Conservation (phyloP, 2,113 vertebrate genomes). For the Patagioenas fasciata region DNA sequence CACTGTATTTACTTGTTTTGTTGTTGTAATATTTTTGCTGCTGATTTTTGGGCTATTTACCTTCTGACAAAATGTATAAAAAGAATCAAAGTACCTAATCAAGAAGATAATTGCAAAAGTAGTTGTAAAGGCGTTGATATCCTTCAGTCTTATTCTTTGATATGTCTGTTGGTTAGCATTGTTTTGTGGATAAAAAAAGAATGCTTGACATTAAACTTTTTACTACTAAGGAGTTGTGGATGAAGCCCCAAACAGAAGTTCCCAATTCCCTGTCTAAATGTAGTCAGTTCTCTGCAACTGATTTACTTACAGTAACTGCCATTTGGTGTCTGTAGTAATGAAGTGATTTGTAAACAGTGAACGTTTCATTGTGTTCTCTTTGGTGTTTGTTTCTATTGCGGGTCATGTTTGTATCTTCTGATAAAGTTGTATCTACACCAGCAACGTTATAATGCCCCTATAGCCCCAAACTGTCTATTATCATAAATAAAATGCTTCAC, state of each 20-base stretch:
- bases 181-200: slow-evolving; percentile 79
- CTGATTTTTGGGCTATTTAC: slow-evolving; percentile 74
- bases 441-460: slow-evolving; percentile 74
- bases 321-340: slow-evolving; percentile 82
- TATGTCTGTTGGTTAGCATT: slow-evolving; percentile 75
- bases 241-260: slow-evolving; percentile 63
- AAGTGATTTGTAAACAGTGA: slow-evolving; percentile 82
- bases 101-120: slow-evolving; percentile 61
- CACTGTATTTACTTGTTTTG: slow-evolving; percentile 75
- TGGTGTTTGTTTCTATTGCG: slow-evolving; percentile 76
- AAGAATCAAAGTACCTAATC: slow-evolving; percentile 64
- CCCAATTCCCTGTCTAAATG: slow-evolving; percentile 68
- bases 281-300: slow-evolving; percentile 72
- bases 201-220: slow-evolving; percentile 74
- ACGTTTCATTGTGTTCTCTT: slow-evolving; percentile 78
- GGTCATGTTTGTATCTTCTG: slow-evolving; percentile 77
- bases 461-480: slow-evolving; percentile 69
- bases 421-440: slow-evolving; percentile 78
- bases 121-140: slow-evolving; percentile 73
- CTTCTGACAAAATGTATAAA: slow-evolving; percentile 56
- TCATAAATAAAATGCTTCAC: slow-evolving; percentile 67
- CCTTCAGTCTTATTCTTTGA: slow-evolving; percentile 72
- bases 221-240: slow-evolving; percentile 75
- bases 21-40: slow-evolving; percentile 78
- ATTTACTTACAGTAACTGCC: slow-evolving; percentile 82